Conservation (phyloP, 2,888 invertebrate genomes). For the Cepaea hortensis region DNA sequence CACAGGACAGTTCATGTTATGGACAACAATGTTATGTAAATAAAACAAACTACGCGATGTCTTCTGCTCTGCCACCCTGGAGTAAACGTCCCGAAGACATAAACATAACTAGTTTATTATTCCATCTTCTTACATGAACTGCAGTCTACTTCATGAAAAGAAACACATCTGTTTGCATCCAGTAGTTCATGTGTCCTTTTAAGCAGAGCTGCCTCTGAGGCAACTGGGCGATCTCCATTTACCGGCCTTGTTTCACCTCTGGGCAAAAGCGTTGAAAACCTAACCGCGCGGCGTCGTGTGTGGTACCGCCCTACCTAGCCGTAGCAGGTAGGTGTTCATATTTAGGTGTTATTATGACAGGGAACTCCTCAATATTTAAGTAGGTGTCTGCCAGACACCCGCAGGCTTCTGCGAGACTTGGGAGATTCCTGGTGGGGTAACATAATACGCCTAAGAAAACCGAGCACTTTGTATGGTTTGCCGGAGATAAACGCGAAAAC, state of each 20-base stretch:
- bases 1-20: too few species aligned
- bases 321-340: constrained; percentile 1
- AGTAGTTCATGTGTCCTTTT: too few species aligned
- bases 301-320: not conserved
- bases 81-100: too few species aligned
- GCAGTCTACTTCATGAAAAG: too few species aligned
- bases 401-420: not conserved
- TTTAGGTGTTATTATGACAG: not conserved
- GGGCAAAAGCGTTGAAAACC: not conserved
- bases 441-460: not conserved
- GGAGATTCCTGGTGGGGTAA: not conserved
- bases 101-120: too few species aligned
- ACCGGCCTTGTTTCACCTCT: not conserved
- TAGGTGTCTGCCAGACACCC: constrained; percentile 24
- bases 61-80: too few species aligned
- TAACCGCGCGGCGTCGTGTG: not conserved
- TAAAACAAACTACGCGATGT: too few species aligned
- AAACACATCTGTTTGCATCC: too few species aligned
- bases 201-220: not conserved
- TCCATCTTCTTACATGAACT: too few species aligned
- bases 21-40: too few species aligned
- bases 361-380: not conserved
- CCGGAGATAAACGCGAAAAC: too few species aligned
- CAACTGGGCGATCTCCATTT: not conserved
- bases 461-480: not conserved